Evolutionary conservation across 2,113 vertebrate species (phyloP).

Genomic region (Raphicerus campestris): DNA sequence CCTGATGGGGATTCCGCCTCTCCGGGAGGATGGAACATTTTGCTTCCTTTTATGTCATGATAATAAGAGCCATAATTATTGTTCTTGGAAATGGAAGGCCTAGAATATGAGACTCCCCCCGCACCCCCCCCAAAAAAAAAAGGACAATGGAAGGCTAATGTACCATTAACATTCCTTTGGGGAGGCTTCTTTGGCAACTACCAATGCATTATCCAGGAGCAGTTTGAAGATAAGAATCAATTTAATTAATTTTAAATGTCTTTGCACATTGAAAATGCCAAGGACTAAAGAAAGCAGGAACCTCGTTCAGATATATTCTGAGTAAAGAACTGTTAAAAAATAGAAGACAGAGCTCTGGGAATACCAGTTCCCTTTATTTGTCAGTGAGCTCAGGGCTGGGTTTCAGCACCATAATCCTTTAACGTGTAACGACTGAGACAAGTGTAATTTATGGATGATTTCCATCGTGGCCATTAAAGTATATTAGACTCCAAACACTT

Average conservation of each 20-base stretch:
- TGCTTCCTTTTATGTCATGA: not conserved
- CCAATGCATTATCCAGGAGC: conserved; percentile 3
- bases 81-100: not conserved
- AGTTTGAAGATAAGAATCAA: conserved; percentile 39
- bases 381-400: not conserved
- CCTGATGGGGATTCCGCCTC: conserved; percentile 2
- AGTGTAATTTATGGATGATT: not conserved
- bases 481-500: not conserved
- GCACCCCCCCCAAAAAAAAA: not conserved
- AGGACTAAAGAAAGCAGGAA: not conserved
- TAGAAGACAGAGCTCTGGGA: not conserved
- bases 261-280: conserved; percentile 31
- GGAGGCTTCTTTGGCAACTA: conserved; percentile 38
- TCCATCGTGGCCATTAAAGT: not conserved
- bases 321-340: not conserved
- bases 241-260: conserved; percentile 56
- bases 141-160: conserved; percentile 12
- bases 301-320: not conserved
- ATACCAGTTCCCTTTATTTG: not conserved
- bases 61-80: not conserved
- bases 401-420: not conserved
- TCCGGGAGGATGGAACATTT: not conserved
- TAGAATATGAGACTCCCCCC: not conserved
- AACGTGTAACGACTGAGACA: not conserved
- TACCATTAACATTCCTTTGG: conserved; percentile 42